Conservation (phyloP, 2,888 invertebrate species). For the Yponomeuta plumbellus region DNA sequence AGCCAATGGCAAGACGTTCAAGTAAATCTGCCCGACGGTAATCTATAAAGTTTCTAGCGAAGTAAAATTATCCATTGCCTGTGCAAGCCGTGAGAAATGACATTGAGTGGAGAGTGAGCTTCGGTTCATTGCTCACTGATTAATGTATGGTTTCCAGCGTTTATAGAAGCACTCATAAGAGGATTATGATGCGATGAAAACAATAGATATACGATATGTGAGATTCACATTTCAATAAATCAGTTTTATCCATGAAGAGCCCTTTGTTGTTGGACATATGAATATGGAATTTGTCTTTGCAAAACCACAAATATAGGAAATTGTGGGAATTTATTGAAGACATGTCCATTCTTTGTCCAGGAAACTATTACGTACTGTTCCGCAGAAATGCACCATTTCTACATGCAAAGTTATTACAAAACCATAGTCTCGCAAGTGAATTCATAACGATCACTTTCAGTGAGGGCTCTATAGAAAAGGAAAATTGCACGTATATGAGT, state of each 20-base stretch:
- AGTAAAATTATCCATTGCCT: conserved; percentile 1
- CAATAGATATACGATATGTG: not conserved
- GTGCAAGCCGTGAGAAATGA: not conserved
- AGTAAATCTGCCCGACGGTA: conserved; percentile 2
- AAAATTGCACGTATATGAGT: not conserved
- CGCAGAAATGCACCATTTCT: not conserved
- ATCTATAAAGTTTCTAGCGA: not conserved
- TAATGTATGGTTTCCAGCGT: not conserved
- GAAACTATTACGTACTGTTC: not conserved
- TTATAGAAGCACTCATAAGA: not conserved
- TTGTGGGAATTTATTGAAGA: conserved; percentile 48
- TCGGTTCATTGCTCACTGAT: not conserved
- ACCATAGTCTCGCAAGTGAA: not conserved
- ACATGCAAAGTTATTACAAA: not conserved
- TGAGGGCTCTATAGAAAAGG: not conserved
- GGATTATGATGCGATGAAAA: not conserved
- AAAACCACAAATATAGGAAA: conserved; percentile 35
- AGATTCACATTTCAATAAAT: not conserved
- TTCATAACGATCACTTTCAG: not conserved
- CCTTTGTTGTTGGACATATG: conserved; percentile 22
- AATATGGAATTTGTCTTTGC: conserved; percentile 36
- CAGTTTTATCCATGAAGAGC: conserved; percentile 6
- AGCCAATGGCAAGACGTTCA: not conserved
- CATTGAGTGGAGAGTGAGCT: not conserved
- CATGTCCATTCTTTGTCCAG: conserved; percentile 34